Base-by-base conservation (phyloP, 2,797 vertebrate species). In the Syngnathus acus region DNA sequence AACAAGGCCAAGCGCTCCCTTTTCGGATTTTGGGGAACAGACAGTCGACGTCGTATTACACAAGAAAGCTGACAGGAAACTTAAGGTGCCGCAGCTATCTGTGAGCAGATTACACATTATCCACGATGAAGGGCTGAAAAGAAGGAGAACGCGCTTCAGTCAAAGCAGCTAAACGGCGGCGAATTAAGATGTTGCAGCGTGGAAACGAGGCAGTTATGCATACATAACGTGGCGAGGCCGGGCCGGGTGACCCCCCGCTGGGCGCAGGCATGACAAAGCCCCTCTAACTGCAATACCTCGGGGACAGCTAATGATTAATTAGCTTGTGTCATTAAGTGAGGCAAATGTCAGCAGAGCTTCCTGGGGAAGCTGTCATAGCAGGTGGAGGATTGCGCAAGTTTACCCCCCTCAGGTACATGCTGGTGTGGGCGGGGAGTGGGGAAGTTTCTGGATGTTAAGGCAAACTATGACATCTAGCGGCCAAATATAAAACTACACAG, bases 251-350 rank as follows among this genome's bases (percentile, higher is more conserved):
- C 88, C 89, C 90, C 94, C 94, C 86, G 92, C 93, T 93, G 94
- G 70, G 94, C 87, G 78, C 86, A 94, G 91, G 88, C 91, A 87
- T 87, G 88, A 92, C 92, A 93, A 93, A 93, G 93, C 92, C 89
- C 92, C 93, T 93, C 93, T 92, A 93, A 92, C 87, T 90, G 87
- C 89, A 92, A 93, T 93, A 93, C 93, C 93, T 97, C 92, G 91
- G 94, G 94, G 93, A 96, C 93, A 90, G 78, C 94, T 97, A 96
- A 96, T 98, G 94, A 97, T 97, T 97, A 96, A 98, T 98, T 96
- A 98, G 94, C 88, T 92, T 90, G 92, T 93, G 93, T 95, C 93
- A 91, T 96, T 95, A 95, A 96, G 93, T 94, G 94, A 95, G 94
- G 93, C 93, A 95, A 96, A 97, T 95, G 94, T 95, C 94, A 94